Conservation (phyloP, 2,888 invertebrate genomes). For the Chirona hameri region DNA sequence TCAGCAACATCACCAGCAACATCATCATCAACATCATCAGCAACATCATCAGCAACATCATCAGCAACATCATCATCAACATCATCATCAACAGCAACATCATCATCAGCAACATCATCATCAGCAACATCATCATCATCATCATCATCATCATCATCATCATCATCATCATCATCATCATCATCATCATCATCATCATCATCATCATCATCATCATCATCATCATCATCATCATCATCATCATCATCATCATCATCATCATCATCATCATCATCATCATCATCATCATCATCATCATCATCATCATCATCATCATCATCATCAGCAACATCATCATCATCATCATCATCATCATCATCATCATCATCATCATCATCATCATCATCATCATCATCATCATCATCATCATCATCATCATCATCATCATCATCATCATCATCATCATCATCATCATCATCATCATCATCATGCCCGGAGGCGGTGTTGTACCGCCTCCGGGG, state of each 20-base stretch:
- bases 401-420: slow-evolving; percentile 22
- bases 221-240: background rate
- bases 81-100: too few species aligned
- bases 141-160: too few species aligned
- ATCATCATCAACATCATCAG: too few species aligned
- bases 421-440: slow-evolving; percentile 22
- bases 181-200: background rate
- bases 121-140: too few species aligned
- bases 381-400: slow-evolving; percentile 22
- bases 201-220: background rate
- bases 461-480: too few species aligned
- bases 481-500: too few species aligned
- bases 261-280: background rate
- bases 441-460: slow-evolving; percentile 22
- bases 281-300: slow-evolving; percentile 6
- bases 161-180: background rate
- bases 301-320: slow-evolving; percentile 22
- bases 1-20: too few species aligned
- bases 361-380: slow-evolving; percentile 22
- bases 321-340: too few species aligned
- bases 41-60: too few species aligned
- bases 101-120: too few species aligned
- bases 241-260: background rate
- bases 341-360: too few species aligned
- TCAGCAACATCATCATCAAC: too few species aligned